Evolutionary conservation across 1,140 invertebrate species (phyloP).

Genomic region (Aleiodes sp.): DNA sequence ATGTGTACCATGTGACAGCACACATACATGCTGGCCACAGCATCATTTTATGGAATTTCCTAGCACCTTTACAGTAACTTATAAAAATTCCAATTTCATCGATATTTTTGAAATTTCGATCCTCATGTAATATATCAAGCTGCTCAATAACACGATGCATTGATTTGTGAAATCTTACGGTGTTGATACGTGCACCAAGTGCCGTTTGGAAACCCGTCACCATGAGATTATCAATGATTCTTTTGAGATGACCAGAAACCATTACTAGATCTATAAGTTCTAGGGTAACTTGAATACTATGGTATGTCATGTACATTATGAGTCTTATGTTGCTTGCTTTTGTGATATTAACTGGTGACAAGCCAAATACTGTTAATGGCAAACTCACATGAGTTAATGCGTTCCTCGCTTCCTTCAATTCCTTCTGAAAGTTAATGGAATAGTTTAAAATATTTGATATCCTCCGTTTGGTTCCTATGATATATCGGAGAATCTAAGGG

Average conservation of each 20-base stretch:
- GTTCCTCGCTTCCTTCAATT: background rate
- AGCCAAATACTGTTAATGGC: background rate
- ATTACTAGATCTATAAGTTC: slow-evolving; percentile 17
- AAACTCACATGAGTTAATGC: background rate
- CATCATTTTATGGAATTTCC: background rate
- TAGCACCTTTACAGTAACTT: background rate
- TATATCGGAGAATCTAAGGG: no score
- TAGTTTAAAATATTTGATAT: no score
- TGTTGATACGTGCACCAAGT: background rate
- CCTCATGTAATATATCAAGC: background rate
- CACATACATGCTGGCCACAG: background rate
- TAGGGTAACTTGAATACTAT: background rate
- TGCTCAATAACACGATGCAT: background rate
- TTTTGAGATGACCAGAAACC: slow-evolving; percentile 27
- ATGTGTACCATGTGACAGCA: background rate
- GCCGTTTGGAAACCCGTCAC: slow-evolving; percentile 18
- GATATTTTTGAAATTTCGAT: background rate
- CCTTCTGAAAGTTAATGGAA: background rate
- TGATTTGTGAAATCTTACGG: background rate
- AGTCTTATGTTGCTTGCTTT: background rate
- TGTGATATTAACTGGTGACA: background rate
- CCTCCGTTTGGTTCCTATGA: no score
- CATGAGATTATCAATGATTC: slow-evolving; percentile 26
- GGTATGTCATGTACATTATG: background rate
- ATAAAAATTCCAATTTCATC: slow-evolving; percentile 13